Base-by-base conservation (phyloP, 2,888 invertebrate genomes). In the Drosophila austrosaltans region DNA sequence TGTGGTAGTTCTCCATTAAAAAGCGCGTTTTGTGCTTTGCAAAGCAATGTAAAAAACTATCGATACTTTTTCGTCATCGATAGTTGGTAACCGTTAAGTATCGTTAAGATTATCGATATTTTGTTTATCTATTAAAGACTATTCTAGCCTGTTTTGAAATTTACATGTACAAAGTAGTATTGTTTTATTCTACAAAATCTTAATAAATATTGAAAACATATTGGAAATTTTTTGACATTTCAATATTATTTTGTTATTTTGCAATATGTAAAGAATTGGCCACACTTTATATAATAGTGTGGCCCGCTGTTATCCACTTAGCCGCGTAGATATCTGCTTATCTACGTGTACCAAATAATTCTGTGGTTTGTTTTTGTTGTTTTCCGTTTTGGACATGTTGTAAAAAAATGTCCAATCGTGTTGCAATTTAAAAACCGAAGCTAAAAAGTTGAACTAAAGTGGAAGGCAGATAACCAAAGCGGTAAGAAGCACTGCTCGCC, bases 371-470 rank as follows among this genome's bases (percentile, higher is more conserved):
- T 71, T 32, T 8, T 1, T 4, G 22, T 4, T 44, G 32, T n/a
- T 8, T 3, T 3, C 1, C 16, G 25, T 7, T 60, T 66, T 61
- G 66, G 67, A 72, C 65, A 61, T 67, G 22, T 75, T 75, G 87
- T 70, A 84, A 73, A 77, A 87, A 87, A 84, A 82, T 82, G 82
- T 63, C 54, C 58, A 68, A 67, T 59, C 57, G 25, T 58, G 64
- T 77, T 64, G 61, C 56, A 66, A 63, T 70, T 75, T 84, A 79
- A 69, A 57, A 57, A 57, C 32, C 22, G 39, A 56, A 53, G 25
- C 48, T 66, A 60, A 69, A 74, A 63, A 60, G 48, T 67, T 65
- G 72, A 66, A 57, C 73, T 28, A 61, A 70, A 77, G 75, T 62
- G 73, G 39, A 58, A 48, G 66, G 36, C 65, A 25, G 64, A 58